Evolutionary conservation across 2,113 vertebrate species (phyloP).

Genomic region (Leptodactylus fuscus): DNA sequence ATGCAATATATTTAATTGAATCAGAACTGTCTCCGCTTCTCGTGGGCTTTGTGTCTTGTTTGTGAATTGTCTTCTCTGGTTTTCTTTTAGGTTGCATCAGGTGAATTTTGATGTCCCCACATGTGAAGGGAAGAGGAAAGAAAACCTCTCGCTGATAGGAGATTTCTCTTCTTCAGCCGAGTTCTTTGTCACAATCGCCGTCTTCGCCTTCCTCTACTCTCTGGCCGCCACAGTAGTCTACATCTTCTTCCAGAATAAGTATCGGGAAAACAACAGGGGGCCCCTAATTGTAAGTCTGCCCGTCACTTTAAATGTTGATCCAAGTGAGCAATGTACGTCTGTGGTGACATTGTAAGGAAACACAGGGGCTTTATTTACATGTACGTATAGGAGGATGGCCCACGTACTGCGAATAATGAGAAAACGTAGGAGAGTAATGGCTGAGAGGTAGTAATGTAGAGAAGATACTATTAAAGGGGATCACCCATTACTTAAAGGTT

Average conservation of each 20-base stretch:
- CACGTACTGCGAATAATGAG: background rate
- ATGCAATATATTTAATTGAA: background rate
- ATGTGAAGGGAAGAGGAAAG: slow-evolving; percentile 82
- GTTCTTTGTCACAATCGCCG: slow-evolving; percentile 96
- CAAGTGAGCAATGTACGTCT: background rate
- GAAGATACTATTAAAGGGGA: background rate
- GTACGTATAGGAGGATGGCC: background rate
- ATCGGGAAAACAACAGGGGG: slow-evolving; percentile 91
- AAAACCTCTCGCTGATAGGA: slow-evolving; percentile 87
- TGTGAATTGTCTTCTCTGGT: background rate
- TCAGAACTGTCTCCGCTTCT: background rate
- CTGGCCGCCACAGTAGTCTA: slow-evolving; percentile 91
- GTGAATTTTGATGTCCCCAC: slow-evolving; percentile 90
- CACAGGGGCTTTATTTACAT: background rate
- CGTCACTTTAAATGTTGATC: slow-evolving; percentile 17
- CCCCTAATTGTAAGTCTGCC: slow-evolving; percentile 89
- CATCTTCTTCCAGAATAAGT: slow-evolving; percentile 96
- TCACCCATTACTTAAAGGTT: background rate
- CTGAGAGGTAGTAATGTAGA: background rate
- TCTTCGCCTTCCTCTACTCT: slow-evolving; percentile 96
- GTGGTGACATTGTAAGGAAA: background rate
- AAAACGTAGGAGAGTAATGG: background rate
- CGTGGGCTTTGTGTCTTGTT: background rate
- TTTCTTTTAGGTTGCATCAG: slow-evolving; percentile 85
- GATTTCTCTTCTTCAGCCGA: slow-evolving; percentile 97